phyloP scores from a whole-genome alignment of 2,888 invertebrate species.

The Dascillus cervinus region DNA sequence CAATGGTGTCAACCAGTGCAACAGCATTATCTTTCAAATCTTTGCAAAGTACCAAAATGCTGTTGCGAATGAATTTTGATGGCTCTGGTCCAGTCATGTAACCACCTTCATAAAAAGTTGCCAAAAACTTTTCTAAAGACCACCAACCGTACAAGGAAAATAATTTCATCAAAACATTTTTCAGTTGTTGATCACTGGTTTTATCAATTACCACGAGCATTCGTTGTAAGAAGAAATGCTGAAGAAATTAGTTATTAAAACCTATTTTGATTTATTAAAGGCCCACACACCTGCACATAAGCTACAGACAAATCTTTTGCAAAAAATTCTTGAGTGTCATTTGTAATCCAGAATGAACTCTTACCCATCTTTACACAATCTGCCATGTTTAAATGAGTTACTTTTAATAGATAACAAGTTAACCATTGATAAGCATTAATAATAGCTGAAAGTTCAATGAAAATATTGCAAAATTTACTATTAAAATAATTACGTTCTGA shows the following conservation, averaged over 20 bases:
- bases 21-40: no score
- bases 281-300: conserved; percentile 72
- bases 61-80: no score
- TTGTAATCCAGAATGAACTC: conserved; percentile 67
- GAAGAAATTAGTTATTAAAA: no score
- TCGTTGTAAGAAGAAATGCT: no score
- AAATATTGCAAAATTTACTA: no score
- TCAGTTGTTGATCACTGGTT: conserved; percentile 45
- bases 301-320: conserved; percentile 71
- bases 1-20: no score
- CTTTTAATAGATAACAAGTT: conserved; percentile 64
- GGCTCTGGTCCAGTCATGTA: conserved; percentile 49
- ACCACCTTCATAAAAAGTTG: conserved; percentile 62
- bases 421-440: conserved; percentile 73
- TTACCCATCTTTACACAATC: conserved; percentile 45
- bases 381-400: conserved; percentile 56
- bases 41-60: no score
- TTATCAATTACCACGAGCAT: conserved; percentile 44
- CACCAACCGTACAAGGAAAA: conserved; percentile 60
- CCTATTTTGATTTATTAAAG: no score
- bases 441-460: conserved; percentile 57
- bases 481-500: no score
- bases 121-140: conserved; percentile 68
- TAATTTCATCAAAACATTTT: conserved; percentile 49
- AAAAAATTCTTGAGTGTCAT: conserved; percentile 78